phyloP scores from a whole-genome alignment of 2,797 vertebrate species.

The Meda fulgida region DNA sequence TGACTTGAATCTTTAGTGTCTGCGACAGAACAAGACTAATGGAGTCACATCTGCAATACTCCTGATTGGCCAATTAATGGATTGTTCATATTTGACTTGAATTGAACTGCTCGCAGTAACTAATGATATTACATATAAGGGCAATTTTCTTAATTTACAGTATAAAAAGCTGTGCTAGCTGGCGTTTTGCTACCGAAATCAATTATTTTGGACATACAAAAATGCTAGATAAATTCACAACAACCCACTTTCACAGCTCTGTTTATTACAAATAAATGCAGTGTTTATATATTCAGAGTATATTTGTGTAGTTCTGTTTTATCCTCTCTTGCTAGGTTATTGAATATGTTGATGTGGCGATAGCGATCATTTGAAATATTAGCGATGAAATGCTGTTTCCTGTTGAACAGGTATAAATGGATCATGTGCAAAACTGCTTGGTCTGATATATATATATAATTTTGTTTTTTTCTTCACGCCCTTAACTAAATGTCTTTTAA shows the following conservation, averaged over 20 bases:
- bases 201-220: too few species aligned
- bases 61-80: conserved; percentile 13
- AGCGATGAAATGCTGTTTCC: conserved; percentile 54
- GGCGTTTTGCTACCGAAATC: not conserved
- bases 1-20: conserved; percentile 5
- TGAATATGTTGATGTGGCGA: conserved; percentile 44
- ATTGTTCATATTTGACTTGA: not conserved
- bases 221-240: not conserved
- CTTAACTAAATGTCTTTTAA: conserved; percentile 19
- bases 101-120: not conserved
- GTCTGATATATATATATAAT: not conserved
- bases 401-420: conserved; percentile 63
- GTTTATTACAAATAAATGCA: conserved; percentile 1
- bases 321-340: conserved; percentile 35
- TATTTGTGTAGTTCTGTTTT: conserved; percentile 36
- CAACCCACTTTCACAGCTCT: not conserved
- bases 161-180: not conserved
- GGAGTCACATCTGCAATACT: not conserved
- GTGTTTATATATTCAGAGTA: conserved; percentile 48
- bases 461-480: conserved; percentile 19
- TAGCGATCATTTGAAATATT: conserved; percentile 49
- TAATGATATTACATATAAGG: not conserved
- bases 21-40: not conserved
- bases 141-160: not conserved
- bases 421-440: conserved; percentile 55